Conservation (phyloP, 2,888 invertebrate genomes). For the Deilephila elpenor region DNA sequence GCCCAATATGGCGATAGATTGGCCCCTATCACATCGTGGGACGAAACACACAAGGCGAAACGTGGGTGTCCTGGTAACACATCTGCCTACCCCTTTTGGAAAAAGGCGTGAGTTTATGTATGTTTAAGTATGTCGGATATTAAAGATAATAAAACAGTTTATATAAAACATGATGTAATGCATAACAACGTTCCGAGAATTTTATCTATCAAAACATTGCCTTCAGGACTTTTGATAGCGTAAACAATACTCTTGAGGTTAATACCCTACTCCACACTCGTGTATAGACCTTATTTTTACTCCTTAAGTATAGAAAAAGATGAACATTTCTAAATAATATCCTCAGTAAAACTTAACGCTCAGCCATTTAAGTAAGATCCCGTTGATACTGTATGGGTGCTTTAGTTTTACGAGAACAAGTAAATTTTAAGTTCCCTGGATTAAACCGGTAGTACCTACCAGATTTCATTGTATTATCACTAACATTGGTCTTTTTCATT, state of each 20-base stretch:
- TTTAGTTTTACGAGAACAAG: conserved; percentile 31
- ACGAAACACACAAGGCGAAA: no score
- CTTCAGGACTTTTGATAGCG: neutral
- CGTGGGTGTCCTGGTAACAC: no score
- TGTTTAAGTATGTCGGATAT: no score
- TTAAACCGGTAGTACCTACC: conserved; percentile 21
- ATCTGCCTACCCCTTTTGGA: no score
- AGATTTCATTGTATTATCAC: conserved; percentile 2
- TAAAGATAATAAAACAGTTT: neutral
- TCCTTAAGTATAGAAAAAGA: conserved; percentile 21
- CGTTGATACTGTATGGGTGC: conserved; percentile 29
- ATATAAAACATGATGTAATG: neutral
- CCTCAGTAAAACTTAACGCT: conserved; percentile 28
- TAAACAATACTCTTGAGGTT: neutral
- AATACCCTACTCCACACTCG: neutral
- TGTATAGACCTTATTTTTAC: neutral
- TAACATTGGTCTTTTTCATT: neutral
- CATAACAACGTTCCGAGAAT: neutral
- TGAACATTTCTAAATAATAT: conserved; percentile 26
- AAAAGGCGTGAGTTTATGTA: no score
- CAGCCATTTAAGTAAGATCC: conserved; percentile 26
- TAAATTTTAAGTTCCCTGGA: conserved; percentile 28
- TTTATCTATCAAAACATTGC: neutral
- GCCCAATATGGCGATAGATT: no score
- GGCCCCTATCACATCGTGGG: no score